Conservation (phyloP, 2,888 invertebrate species). For the Notodonta dromedarius region DNA sequence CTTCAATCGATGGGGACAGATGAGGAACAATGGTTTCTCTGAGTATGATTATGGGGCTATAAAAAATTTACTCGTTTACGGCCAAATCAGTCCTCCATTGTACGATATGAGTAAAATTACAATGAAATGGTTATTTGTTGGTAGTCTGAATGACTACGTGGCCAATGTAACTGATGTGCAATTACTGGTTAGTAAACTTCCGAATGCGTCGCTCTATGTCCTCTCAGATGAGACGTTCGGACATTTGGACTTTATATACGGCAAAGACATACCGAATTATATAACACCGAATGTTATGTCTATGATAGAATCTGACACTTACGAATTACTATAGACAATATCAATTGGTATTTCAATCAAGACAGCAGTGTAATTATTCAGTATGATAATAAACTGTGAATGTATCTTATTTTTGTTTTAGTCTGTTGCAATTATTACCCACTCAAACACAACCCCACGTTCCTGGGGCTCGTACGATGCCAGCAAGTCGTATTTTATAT, state of each 20-base stretch:
- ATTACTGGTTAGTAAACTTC: conserved; percentile 25
- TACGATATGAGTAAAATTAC: conserved; percentile 36
- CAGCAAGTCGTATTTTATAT: too few species aligned
- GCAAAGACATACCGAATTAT: conserved; percentile 41
- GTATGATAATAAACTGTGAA: too few species aligned
- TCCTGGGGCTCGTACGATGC: too few species aligned
- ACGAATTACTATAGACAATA: conserved; percentile 1
- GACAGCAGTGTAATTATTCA: too few species aligned
- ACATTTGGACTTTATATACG: conserved; percentile 50
- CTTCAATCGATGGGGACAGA: conserved; percentile 46
- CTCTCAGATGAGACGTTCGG: conserved; percentile 42
- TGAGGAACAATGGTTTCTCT: conserved; percentile 40
- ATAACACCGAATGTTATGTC: conserved; percentile 41
- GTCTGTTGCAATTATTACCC: too few species aligned
- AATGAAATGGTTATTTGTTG: conserved; percentile 39
- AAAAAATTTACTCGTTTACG: conserved; percentile 34
- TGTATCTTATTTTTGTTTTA: too few species aligned
- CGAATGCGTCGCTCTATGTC: conserved; percentile 34
- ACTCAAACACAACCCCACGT: too few species aligned
- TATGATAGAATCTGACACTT: conserved; percentile 26
- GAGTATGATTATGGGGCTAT: conserved; percentile 39
- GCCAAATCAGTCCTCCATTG: conserved; percentile 31
- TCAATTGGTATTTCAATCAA: too few species aligned
- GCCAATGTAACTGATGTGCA: conserved; percentile 38
- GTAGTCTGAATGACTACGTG: conserved; percentile 44